Conservation (phyloP, 2,797 vertebrate genomes). For the Bryconaethiops microstoma region DNA sequence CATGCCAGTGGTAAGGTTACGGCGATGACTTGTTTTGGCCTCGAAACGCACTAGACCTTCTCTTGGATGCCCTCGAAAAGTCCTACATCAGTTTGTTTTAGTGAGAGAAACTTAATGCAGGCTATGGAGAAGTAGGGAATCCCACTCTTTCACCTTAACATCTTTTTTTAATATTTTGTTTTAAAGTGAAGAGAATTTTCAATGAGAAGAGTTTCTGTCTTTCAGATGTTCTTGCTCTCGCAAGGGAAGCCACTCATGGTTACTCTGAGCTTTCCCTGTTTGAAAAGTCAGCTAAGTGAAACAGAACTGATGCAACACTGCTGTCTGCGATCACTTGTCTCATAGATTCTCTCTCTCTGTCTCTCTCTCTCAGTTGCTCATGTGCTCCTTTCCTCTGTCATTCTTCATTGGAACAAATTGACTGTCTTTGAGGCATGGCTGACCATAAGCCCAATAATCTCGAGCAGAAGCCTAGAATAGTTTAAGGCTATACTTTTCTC, state of each 20-base stretch:
- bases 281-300: constrained; percentile 49
- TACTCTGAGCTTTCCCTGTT: constrained; percentile 45
- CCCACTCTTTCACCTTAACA: not conserved
- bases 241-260: constrained; percentile 49
- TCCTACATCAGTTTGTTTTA: not conserved
- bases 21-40: not conserved
- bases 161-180: constrained; percentile 36
- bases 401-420: not conserved
- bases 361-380: not conserved
- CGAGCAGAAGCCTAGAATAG: not conserved
- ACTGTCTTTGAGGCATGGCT: not conserved
- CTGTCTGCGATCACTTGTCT: constrained; percentile 4
- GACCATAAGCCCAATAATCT: not conserved
- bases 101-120: not conserved
- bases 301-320: constrained; percentile 31
- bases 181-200: constrained; percentile 25
- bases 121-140: not conserved
- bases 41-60: not conserved
- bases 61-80: not conserved
- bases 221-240: constrained; percentile 21
- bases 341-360: not conserved
- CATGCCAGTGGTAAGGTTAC: not conserved
- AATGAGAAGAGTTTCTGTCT: constrained; percentile 5
- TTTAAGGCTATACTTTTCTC: not conserved
- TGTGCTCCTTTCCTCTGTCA: not conserved